Evolutionary conservation across 2,888 invertebrate species (phyloP), one percentile per base, ranked within the genome.

Genomic region (Lithodes maja): DNA sequence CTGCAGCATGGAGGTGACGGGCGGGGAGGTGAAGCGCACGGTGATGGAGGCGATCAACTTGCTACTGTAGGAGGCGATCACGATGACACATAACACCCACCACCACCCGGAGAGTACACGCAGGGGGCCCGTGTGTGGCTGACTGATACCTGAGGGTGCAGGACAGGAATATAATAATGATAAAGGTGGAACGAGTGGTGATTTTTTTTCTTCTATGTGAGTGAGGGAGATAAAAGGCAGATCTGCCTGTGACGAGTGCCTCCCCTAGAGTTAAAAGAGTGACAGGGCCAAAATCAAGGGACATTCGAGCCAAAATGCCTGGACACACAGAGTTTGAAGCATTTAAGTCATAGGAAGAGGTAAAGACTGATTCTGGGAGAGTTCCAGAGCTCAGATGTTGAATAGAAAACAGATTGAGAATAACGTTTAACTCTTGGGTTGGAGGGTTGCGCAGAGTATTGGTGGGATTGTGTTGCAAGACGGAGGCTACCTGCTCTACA

Each of bases 71-170:
- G 85, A 85, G 69, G 85, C 71, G 69, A 85, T 85, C 50, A 53
- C 54, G 52, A 85, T 85, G 80, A 85, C 85, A 54, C 85, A 79
- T 33, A 85, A 79, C 78, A 85, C 53, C 85, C 85, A 85, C 85
- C 85, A 85, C 85, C 85, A 85, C 53, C 69, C 85, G 2, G 85
- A 33, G 69, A 85, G 33, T 71, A 80, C 71, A 55, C 79, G 79
- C 53, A 79, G 52, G 3, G 80, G 17, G 79, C 12, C 79, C 49
- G 79, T 85, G 54, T 79, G 78, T 7, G 85, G 85, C 54, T 69
- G 85, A 5, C 52, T 69, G 17, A 69, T 53, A 53, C 85, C 85
- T 85, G 85, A 7, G 1, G 17, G 61, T 33, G 33, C 33, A 33
- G 33, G 33, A 33, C 33, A 33, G 33, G 33, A 33, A 68, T 15